phyloP scores from a whole-genome alignment of 23 tunicate species.

The Ciona savignyi region DNA sequence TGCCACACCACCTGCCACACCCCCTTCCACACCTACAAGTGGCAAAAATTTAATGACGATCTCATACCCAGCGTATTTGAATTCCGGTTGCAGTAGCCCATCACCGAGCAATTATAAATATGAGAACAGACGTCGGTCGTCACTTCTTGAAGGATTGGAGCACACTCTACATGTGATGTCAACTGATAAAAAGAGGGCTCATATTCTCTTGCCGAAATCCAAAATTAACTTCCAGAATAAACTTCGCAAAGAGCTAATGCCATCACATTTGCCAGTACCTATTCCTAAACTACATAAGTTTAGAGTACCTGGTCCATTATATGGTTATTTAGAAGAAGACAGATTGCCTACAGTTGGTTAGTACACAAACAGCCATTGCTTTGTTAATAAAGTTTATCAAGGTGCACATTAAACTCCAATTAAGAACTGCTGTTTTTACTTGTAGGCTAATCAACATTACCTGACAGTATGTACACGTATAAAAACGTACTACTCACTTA shows the following conservation, averaged over 20 bases:
- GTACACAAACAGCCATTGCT: neutral
- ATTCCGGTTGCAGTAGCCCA: slow-evolving; percentile 2
- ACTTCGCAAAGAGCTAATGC: neutral
- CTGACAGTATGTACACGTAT: too few relatives aligned
- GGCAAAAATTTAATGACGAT: slow-evolving; percentile 2
- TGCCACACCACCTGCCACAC: neutral
- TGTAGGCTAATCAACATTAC: too few relatives aligned
- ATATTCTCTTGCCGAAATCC: slow-evolving; percentile 20
- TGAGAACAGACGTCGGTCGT: slow-evolving; percentile 7
- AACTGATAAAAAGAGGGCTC: slow-evolving; percentile 11
- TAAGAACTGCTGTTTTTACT: too few relatives aligned
- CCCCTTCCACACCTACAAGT: neutral
- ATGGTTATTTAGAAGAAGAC: slow-evolving; percentile 25
- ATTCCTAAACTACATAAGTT: slow-evolving; percentile 11
- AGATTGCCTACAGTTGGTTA: neutral
- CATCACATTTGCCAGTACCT: slow-evolving; percentile 41
- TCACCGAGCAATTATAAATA: neutral
- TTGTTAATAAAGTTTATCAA: neutral
- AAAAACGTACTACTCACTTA: too few relatives aligned
- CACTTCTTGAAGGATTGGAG: slow-evolving; percentile 31
- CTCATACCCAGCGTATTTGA: slow-evolving; percentile 24
- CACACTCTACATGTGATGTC: slow-evolving; percentile 24
- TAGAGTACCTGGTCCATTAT: slow-evolving; percentile 11
- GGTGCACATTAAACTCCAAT: neutral
- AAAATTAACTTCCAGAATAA: neutral